Evolutionary conservation across 1,140 invertebrate species (phyloP), one percentile per base, ranked within the genome.

Genomic region (Phymastichus coffea): DNA sequence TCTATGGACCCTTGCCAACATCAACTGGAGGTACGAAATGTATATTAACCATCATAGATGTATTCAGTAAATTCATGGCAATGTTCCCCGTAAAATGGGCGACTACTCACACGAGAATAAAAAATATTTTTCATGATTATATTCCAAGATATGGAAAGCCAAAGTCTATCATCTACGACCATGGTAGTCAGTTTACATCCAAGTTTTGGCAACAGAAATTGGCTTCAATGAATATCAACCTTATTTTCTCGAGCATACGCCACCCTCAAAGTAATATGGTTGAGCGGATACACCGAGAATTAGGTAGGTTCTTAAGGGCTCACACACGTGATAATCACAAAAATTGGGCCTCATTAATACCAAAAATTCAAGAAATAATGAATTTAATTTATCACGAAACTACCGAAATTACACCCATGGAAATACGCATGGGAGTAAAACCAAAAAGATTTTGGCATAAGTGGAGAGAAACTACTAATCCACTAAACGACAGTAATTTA

Each of bases 11-110:
- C 4, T 47, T 79, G 19, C 63, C 68, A 14, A 52, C 66, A 1
- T 74, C 73, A 0, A 68, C 66, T 23, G 77, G 79, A 26, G 63
- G 65, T 8, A 77, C 79, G 46, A 71, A 74, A 49, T 67, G 77
- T 57, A 67, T 80, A 6, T 67, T 80, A 0, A 70, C 63, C 0
- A 61, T 80, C 0, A 64, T 78, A 1, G 76, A 80, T 61, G 73
- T 57, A 0, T 79, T 80, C 63, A 69, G 71, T 0, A 80, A 80
- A 59, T 77, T 77, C 61, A 64, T 64, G 1, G 76, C 71, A 68
- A 14, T 80, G 35, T 76, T 71, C 54, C 63, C 74, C 2, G 66
- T 70, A 8, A 76, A 73, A 25, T 63, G 64, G 0, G 73, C 70
- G 2, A 68, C 68, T 3, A 55, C 68, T 0, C 53, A 60, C 41